A percentile compares a stretch with the other conserved stretches of the same genome.
These are phyloP conservation scores for Otus scops DNA, from an alignment of 2,797 vertebrate species.

Conservation along the genomic window DNA sequence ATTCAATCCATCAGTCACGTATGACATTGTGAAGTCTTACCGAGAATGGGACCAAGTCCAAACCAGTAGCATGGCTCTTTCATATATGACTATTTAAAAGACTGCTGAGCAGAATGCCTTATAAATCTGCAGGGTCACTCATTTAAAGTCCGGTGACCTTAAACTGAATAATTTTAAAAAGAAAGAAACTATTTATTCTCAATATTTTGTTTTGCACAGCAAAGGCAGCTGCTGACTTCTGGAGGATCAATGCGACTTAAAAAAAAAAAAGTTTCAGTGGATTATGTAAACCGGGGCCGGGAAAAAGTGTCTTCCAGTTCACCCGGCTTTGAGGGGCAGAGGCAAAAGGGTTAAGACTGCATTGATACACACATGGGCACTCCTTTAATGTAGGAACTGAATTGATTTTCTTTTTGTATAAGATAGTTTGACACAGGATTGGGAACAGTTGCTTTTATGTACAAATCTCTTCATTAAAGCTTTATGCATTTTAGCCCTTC, in stretches of 20 bases:
- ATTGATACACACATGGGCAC: conserved; percentile 72
- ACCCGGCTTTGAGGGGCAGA: conserved; percentile 60
- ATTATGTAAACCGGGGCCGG: conserved; percentile 71
- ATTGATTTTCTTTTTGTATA: conserved; percentile 74
- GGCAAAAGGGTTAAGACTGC: conserved; percentile 67
- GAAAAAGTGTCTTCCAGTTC: conserved; percentile 76
- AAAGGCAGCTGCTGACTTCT: conserved; percentile 94
- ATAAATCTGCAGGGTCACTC: conserved; percentile 86
- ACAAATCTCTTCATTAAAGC: conserved; percentile 76
- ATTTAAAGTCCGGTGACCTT: conserved; percentile 85
- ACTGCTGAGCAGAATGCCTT: conserved; percentile 95
- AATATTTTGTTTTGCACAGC: conserved; percentile 98
- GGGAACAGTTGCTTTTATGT: conserved; percentile 80
- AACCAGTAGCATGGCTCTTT: conserved; percentile 79
- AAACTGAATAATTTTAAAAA: conserved; percentile 84
- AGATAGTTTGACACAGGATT: conserved; percentile 76
- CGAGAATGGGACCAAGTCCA: conserved; percentile 83
- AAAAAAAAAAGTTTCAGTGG: conserved; percentile 71
- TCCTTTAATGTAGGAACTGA: conserved; percentile 70
- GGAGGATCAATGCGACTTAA: conserved; percentile 80
- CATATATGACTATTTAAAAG: conserved; percentile 82
- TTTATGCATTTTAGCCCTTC: conserved; percentile 81
- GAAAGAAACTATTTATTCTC: conserved; percentile 98
- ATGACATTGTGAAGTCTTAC: conserved; percentile 83
- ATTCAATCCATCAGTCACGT: conserved; percentile 97